Evolutionary conservation across 2,797 vertebrate genomes (phyloP).

Genomic region (Alca torda): DNA sequence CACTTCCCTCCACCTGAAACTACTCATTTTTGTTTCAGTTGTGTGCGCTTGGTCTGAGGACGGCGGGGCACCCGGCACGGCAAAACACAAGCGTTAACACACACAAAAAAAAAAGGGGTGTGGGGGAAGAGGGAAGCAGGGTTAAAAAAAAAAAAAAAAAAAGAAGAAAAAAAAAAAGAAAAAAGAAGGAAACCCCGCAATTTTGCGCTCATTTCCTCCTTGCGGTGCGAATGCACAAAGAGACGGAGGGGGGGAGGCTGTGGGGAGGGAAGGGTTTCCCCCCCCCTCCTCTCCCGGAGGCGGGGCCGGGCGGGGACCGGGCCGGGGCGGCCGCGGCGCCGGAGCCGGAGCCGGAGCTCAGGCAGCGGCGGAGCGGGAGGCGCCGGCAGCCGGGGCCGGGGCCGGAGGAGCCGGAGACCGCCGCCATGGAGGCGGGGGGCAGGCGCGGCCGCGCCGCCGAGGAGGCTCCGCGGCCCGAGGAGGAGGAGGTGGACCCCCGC

Average conservation of each 20-base stretch:
- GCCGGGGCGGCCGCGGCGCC: not conserved
- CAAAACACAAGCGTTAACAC: fast-evolving
- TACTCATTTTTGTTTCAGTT: not conserved
- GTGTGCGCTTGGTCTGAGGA: fast-evolving
- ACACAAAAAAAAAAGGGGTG: no score
- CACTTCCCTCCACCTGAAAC: not conserved
- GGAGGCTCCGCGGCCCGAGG: slow-evolving; percentile 15
- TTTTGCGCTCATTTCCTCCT: not conserved
- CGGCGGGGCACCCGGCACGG: not conserved
- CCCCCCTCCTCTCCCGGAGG: not conserved
- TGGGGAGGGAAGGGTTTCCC: not conserved
- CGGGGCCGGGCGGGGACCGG: not conserved
- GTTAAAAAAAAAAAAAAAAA: not conserved
- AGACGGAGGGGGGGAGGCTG: no score
- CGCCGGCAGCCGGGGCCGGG: not conserved
- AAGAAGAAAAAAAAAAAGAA: not conserved
- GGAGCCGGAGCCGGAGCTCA: slow-evolving; percentile 17
- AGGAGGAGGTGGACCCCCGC: slow-evolving; percentile 88
- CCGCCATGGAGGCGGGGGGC: not conserved
- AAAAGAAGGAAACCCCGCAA: not conserved
- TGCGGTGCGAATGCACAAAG: not conserved
- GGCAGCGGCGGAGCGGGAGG: not conserved
- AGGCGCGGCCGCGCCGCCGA: not conserved
- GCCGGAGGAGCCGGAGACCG: no score
- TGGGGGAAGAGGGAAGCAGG: no score